A percentile compares a stretch with the other conserved stretches of the same genome.
Conservation (phyloP, 2,888 invertebrate species). For the Orthosia incerta region DNA sequence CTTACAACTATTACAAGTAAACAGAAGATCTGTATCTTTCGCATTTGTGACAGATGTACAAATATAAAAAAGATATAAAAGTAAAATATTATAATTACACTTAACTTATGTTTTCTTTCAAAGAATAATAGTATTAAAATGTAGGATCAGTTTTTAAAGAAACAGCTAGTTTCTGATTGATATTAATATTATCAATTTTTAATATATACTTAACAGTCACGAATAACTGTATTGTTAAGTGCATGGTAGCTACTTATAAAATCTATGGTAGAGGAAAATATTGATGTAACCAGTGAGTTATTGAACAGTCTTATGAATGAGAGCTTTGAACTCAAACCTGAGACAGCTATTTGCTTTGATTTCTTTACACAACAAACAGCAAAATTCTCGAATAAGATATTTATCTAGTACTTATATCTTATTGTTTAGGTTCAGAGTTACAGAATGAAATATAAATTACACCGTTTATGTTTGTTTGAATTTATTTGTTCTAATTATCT, state of each 20-base stretch:
- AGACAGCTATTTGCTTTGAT: constrained; percentile 42
- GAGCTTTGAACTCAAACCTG: constrained; percentile 40
- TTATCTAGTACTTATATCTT: constrained; percentile 41
- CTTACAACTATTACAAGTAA: too few relatives aligned
- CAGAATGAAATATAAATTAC: constrained; percentile 58
- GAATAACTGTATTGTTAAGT: constrained; percentile 16
- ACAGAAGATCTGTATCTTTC: constrained; percentile 79
- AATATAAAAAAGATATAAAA: constrained; percentile 75
- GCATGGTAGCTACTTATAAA: constrained; percentile 43
- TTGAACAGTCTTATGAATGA: constrained; percentile 30
- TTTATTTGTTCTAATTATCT: too few relatives aligned
- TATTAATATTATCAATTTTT: constrained; percentile 17
- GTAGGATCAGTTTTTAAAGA: constrained; percentile 21
- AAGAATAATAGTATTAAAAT: constrained; percentile 18
- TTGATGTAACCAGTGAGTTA: constrained; percentile 42
- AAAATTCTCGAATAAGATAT: constrained; percentile 51
- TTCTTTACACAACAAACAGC: constrained; percentile 31
- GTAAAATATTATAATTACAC: constrained; percentile 61
- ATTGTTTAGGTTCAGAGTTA: constrained; percentile 54
- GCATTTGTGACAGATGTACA: constrained; percentile 83
- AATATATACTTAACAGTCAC: constrained; percentile 20
- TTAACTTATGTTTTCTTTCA: constrained; percentile 38
- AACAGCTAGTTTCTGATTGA: constrained; percentile 19
- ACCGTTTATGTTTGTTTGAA: constrained; percentile 52
- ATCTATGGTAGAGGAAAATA: constrained; percentile 23